Percentiles rank a stretch among this genome's conserved stretches.
phyloP scores from a whole-genome alignment of 2,113 vertebrate genomes.

The Caracal caracal region DNA sequence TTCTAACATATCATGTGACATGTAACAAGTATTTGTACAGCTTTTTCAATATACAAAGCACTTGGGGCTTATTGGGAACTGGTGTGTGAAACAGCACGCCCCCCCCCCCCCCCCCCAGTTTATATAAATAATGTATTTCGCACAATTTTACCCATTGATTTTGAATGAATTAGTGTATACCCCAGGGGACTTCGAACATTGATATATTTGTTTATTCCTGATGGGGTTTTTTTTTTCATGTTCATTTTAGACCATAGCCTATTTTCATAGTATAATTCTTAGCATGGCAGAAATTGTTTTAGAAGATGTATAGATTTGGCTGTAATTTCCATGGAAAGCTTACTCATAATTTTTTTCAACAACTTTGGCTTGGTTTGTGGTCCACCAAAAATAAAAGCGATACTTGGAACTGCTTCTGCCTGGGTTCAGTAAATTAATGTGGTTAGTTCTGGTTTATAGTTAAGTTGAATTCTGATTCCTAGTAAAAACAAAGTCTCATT shows the following conservation, averaged over 20 bases:
- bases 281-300: slow-evolving; percentile 18
- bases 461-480: slow-evolving; percentile 45
- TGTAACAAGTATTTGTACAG: background rate
- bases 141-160: slow-evolving; percentile 44
- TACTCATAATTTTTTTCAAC: slow-evolving; percentile 14
- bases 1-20: background rate
- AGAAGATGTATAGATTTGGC: background rate
- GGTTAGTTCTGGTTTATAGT: slow-evolving; percentile 53
- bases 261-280: slow-evolving; percentile 34
- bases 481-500: slow-evolving; percentile 33
- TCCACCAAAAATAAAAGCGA: slow-evolving; percentile 61
- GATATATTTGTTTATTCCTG: slow-evolving; percentile 32
- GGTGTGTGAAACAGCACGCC: background rate
- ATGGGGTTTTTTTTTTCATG: background rate
- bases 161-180: background rate
- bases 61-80: slow-evolving; percentile 1
- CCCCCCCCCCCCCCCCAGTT: background rate
- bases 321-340: slow-evolving; percentile 8
- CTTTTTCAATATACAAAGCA: background rate
- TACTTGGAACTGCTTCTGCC: slow-evolving; percentile 16
- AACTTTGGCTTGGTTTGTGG: slow-evolving; percentile 37
- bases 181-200: slow-evolving; percentile 4
- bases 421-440: slow-evolving; percentile 49
- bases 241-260: slow-evolving; percentile 44
- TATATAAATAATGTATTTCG: slow-evolving; percentile 39